Conservation (phyloP, 1,140 invertebrate genomes). For the Papilio xuthus region DNA sequence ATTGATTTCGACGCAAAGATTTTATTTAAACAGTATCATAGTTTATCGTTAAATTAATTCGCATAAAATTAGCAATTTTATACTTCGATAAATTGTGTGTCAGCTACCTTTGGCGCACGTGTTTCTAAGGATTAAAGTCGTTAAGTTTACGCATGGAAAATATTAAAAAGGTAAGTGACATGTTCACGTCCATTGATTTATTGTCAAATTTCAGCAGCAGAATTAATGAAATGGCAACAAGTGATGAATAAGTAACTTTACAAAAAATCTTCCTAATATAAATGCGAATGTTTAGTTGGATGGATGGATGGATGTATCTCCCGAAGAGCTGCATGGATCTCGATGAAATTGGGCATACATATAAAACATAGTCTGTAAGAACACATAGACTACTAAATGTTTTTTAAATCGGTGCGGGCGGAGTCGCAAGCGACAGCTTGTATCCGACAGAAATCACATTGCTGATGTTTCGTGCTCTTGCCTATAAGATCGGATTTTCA, state of each 20-base stretch:
- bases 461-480: too few species aligned
- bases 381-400: too few species aligned
- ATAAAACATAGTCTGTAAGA: too few species aligned
- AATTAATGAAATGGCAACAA: background rate
- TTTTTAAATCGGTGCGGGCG: too few species aligned
- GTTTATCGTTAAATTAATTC: conserved; percentile 22
- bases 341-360: too few species aligned
- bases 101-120: background rate
- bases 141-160: background rate
- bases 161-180: conserved; percentile 3
- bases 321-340: too few species aligned
- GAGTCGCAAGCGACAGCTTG: too few species aligned
- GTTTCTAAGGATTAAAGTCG: conserved; percentile 14
- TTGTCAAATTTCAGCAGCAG: background rate
- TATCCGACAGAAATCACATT: too few species aligned
- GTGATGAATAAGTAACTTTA: background rate
- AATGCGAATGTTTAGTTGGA: too few species aligned
- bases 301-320: too few species aligned
- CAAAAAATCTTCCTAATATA: too few species aligned
- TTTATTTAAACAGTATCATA: conserved; percentile 19
- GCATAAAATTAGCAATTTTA: background rate
- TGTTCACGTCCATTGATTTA: background rate
- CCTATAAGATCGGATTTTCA: too few species aligned
- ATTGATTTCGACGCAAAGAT: background rate
- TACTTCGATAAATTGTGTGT: background rate